Conservation (phyloP, 1,140 invertebrate genomes). For the Oncopodura yosiiana region DNA sequence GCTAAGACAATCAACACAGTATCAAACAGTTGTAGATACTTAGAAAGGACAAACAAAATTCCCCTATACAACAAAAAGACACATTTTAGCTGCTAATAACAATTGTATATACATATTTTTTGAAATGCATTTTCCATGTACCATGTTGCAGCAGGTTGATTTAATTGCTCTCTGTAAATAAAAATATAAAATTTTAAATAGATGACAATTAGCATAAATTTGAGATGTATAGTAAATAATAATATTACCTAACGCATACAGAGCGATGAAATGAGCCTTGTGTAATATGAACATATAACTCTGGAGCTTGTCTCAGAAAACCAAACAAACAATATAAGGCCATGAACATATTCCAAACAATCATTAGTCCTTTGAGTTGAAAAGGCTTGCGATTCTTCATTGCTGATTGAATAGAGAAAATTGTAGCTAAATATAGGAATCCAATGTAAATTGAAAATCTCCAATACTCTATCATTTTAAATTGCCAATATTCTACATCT, state of each 20-base stretch:
- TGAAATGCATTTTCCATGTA: not conserved
- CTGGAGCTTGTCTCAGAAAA: conserved; percentile 9
- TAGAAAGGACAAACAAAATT: conserved; percentile 13
- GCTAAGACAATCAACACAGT: conserved; percentile 16
- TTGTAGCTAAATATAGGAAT: conserved; percentile 6
- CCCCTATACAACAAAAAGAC: too few species aligned
- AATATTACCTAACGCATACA: not conserved
- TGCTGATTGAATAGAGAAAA: conserved; percentile 9
- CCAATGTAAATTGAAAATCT: conserved; percentile 16
- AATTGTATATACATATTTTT: too few species aligned
- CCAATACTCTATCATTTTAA: conserved; percentile 16
- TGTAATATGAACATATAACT: conserved; percentile 3
- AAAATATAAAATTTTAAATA: not conserved
- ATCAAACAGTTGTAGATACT: conserved; percentile 16
- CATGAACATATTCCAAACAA: conserved; percentile 6
- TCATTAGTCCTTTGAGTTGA: not conserved
- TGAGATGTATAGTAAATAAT: too few species aligned
- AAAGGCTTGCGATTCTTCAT: conserved; percentile 17
- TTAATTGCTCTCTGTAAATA: conserved; percentile 11
- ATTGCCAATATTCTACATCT: too few species aligned
- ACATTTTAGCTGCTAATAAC: too few species aligned
- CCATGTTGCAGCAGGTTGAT: conserved; percentile 20
- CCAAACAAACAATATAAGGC: not conserved
- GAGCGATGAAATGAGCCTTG: not conserved
- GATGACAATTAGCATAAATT: too few species aligned